These are phyloP conservation scores for Perca flavescens DNA, from an alignment of 2,113 vertebrate genomes.

Conservation along the genomic window DNA sequence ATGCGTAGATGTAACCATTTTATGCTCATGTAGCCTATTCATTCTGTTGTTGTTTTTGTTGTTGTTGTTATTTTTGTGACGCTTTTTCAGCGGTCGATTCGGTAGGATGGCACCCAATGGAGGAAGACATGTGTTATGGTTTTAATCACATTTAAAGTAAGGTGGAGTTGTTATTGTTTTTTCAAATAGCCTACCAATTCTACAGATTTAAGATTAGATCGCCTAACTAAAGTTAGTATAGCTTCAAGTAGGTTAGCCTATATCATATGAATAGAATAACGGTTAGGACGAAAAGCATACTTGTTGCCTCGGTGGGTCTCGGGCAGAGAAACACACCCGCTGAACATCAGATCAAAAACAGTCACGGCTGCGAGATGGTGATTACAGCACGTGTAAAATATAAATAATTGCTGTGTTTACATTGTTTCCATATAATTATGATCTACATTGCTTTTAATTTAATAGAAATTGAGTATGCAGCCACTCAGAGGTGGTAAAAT, in stretches of 20 bases:
- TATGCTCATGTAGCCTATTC: neutral
- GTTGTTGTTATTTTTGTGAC: neutral
- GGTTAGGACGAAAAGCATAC: too few relatives aligned
- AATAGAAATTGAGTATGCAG: neutral
- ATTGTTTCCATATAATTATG: neutral
- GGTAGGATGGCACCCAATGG: neutral
- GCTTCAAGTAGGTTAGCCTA: neutral
- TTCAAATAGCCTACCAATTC: neutral
- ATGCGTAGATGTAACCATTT: neutral
- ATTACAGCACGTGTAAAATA: neutral
- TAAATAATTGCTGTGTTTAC: neutral
- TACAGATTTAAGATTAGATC: neutral
- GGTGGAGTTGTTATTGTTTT: neutral
- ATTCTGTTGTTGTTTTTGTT: neutral
- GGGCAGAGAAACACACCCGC: neutral
- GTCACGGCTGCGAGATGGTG: neutral
- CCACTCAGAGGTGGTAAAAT: neutral
- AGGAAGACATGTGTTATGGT: slow-evolving; percentile 17
- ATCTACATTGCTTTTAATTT: neutral
- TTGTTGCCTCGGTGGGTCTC: neutral
- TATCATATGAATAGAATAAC: neutral
- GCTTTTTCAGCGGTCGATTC: neutral
- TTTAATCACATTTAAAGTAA: slow-evolving; percentile 16
- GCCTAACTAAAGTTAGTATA: neutral
- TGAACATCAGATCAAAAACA: neutral